Evolutionary conservation across 2,797 vertebrate species (phyloP).

Genomic region (Myiotriccus ornatus): DNA sequence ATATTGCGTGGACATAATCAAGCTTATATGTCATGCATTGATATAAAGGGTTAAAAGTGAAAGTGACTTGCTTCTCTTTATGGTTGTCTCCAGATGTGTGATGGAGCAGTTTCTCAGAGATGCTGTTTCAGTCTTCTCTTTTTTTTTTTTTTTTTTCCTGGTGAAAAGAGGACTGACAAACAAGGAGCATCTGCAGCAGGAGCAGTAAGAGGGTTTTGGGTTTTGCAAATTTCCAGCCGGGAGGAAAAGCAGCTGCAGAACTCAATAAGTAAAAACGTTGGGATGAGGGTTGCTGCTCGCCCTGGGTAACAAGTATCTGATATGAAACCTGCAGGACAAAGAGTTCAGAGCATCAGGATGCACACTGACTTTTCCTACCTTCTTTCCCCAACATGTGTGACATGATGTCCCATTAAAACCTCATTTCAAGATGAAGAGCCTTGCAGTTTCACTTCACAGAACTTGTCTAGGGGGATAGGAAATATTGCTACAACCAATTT

Average conservation of each 20-base stretch:
- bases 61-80: background rate
- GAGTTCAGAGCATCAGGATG: background rate
- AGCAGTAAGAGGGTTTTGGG: background rate
- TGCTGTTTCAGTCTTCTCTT: background rate
- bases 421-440: background rate
- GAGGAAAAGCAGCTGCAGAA: background rate
- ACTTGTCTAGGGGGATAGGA: background rate
- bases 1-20: background rate
- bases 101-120: background rate
- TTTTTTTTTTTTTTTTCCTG: background rate
- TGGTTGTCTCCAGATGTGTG: background rate
- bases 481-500: background rate
- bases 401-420: background rate
- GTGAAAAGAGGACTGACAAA: background rate
- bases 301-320: background rate
- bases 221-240: background rate
- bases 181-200: background rate
- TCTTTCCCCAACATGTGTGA: background rate
- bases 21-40: background rate
- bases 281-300: background rate
- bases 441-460: background rate
- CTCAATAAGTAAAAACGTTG: background rate
- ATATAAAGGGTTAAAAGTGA: background rate
- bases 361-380: background rate
- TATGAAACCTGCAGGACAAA: accelerated